These are phyloP conservation scores for Hozukius guyotensis DNA, from an alignment of 2,797 vertebrate species.

Conservation along the genomic window DNA sequence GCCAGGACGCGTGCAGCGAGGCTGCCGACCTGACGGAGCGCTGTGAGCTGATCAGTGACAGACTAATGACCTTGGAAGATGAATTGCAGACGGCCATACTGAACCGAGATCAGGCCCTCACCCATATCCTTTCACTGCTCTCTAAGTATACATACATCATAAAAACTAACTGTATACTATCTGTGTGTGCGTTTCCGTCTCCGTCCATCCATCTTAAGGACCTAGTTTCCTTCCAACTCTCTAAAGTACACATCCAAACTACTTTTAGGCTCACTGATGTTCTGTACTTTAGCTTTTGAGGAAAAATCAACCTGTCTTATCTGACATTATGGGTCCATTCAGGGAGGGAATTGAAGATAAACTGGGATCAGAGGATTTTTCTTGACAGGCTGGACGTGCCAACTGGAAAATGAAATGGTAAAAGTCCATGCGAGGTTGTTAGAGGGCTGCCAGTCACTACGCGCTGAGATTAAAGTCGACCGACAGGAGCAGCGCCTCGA, in stretches of 20 bases:
- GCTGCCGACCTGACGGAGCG: constrained; percentile 83
- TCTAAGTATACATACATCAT: constrained; percentile 22
- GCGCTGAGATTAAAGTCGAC: constrained; percentile 63
- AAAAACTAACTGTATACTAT: not conserved
- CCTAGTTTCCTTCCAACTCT: constrained; percentile 40
- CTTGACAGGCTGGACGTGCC: constrained; percentile 52
- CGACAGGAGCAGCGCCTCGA: constrained; percentile 36
- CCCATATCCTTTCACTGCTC: constrained; percentile 90
- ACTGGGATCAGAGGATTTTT: constrained; percentile 53
- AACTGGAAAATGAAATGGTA: constrained; percentile 61
- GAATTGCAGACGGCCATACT: constrained; percentile 85
- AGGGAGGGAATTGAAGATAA: constrained; percentile 51
- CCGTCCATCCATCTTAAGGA: constrained; percentile 34
- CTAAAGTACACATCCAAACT: constrained; percentile 30
- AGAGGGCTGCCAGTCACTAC: constrained; percentile 65
- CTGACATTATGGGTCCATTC: constrained; percentile 61
- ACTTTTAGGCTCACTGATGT: constrained; percentile 43
- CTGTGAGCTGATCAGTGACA: constrained; percentile 88
- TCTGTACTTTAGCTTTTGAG: constrained; percentile 38
- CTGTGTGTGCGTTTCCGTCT: constrained; percentile 15
- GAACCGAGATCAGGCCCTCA: constrained; percentile 83
- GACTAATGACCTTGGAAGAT: constrained; percentile 87
- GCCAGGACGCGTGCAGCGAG: constrained; percentile 71
- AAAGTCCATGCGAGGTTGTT: constrained; percentile 68
- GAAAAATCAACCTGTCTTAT: constrained; percentile 46